A percentile compares a stretch with the other conserved stretches of the same genome.
Conservation (phyloP, 2,888 invertebrate species). For the Alloplasta piceator region DNA sequence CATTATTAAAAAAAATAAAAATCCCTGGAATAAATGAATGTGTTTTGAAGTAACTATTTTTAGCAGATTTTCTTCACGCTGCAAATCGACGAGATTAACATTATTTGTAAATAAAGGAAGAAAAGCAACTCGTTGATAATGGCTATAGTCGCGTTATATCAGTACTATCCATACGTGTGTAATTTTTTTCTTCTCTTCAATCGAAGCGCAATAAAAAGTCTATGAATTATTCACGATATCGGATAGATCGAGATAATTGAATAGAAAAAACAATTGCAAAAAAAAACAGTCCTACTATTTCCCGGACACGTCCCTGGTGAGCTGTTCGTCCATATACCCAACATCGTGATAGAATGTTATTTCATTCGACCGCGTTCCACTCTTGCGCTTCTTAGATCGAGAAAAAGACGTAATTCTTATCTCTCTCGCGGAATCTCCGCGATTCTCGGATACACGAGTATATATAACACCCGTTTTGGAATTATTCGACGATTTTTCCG, state of each 20-base stretch:
- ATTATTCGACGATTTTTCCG: slow-evolving; percentile 48
- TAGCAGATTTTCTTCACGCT: no score
- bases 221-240: slow-evolving; percentile 23
- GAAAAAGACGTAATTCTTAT: slow-evolving; percentile 48
- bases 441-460: slow-evolving; percentile 17
- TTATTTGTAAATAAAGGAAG: no score
- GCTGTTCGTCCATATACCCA: slow-evolving; percentile 13
- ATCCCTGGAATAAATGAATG: no score
- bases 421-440: slow-evolving; percentile 49
- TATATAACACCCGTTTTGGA: slow-evolving; percentile 45
- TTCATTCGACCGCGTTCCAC: slow-evolving; percentile 17
- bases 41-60: no score
- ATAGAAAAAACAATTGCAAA: neutral
- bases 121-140: no score
- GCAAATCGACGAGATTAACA: no score
- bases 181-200: neutral
- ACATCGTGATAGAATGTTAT: slow-evolving; percentile 7
- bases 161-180: no score
- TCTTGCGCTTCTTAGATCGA: neutral
- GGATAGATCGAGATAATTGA: slow-evolving; percentile 36
- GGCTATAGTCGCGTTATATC: no score
- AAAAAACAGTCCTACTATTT: slow-evolving; percentile 33
- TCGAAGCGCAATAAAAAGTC: neutral
- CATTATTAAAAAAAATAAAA: no score
- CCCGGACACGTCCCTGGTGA: slow-evolving; percentile 48